These are phyloP conservation scores for Heliconius aoede DNA, from an alignment of 2,888 invertebrate species.

Conservation along the genomic window DNA sequence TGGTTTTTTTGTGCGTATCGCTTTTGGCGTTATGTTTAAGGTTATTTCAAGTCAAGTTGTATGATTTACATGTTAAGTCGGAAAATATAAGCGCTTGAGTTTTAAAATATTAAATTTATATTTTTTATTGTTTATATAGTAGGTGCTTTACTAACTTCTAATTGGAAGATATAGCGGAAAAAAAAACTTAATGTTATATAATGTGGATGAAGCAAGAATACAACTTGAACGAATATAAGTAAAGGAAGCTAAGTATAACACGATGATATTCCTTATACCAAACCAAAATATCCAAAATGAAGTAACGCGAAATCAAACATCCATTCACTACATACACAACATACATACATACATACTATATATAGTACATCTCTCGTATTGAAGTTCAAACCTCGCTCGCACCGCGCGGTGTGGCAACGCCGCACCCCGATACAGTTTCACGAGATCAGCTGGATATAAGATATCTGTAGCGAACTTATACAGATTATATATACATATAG, in stretches of 20 bases:
- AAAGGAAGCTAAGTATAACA: too few species aligned
- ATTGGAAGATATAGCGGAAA: too few species aligned
- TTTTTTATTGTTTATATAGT: too few species aligned
- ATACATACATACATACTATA: not conserved
- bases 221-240: too few species aligned
- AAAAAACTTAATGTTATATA: too few species aligned
- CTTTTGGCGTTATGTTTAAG: constrained; percentile 12
- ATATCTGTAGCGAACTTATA: constrained; percentile 4
- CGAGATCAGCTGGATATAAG: constrained; percentile 45
- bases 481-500: not conserved
- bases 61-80: constrained; percentile 4
- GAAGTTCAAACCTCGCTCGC: constrained; percentile 16
- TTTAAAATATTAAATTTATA: too few species aligned
- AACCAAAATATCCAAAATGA: not conserved
- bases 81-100: not conserved
- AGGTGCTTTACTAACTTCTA: too few species aligned
- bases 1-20: constrained; percentile 15
- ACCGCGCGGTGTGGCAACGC: constrained; percentile 36
- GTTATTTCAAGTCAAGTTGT: constrained; percentile 1
- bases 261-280: too few species aligned
- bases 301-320: not conserved
- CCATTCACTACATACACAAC: constrained; percentile 17
- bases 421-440: constrained; percentile 46
- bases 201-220: too few species aligned
- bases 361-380: constrained; percentile 9